Evolutionary conservation across 2,888 invertebrate genomes (phyloP), one percentile per base, ranked within the genome.

Genomic region (Sesia bembeciformis): DNA sequence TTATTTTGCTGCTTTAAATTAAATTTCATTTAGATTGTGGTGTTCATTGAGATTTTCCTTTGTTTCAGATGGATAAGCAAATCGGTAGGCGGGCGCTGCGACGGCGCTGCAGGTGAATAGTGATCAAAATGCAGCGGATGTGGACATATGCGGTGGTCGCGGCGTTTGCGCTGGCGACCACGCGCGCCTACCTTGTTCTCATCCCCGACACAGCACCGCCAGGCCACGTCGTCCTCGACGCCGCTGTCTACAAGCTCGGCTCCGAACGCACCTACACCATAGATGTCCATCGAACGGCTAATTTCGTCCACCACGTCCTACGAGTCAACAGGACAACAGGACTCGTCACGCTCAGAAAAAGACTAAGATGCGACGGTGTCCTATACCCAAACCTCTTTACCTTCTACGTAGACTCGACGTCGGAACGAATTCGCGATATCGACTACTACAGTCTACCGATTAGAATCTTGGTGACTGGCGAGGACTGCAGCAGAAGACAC

Each of bases 351-450:
- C 84, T 96, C 43, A 91, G 93, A 61, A 93, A 93, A 68, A 90
- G 91, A 54, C 84, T 96, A 7, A 91, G 93, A 71, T 96, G 96
- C 80, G 94, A 95, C 68, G 96, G 96, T 59, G 90, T 95, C 41
- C 93, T 93, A 62, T 96, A 96, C 73, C 96, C 96, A 0, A 94
- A 94, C 68, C 90, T 96, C 55, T 96, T 97, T 77, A 96, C 96
- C 4, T 92, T 96, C 72, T 95, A 96, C 79, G 93, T 97, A 58
- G 96, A 97, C 76, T 96, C 96, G 42, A 94, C 94, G 53, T 95
- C 96, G 59, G 95, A 94, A 66, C 89, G 94, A 54, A 88, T 95
- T 59, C 91, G 94, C 52, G 94, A 94, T 63, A 94, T 96, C 59
- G 95, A 96, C 73, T 96, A 95, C 75, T 95, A 95, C 72, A 95